Evolutionary conservation across 1,140 invertebrate genomes (phyloP).

Genomic region (Lordiphosa stackelbergi): DNA sequence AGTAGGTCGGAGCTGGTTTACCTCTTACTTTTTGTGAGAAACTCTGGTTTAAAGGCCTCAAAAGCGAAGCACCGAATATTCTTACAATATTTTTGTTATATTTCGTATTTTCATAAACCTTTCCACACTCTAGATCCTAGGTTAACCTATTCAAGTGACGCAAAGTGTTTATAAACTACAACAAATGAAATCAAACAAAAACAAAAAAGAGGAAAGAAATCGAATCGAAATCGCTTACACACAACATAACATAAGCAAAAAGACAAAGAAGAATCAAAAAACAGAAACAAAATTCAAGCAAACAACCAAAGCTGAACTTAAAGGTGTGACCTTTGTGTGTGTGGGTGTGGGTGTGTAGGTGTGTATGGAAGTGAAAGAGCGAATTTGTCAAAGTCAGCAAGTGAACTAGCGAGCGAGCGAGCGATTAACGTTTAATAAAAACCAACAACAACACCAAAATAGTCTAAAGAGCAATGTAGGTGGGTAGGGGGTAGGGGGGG

Average conservation of each 20-base stretch:
- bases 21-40: no score
- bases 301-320: constrained; percentile 45
- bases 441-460: constrained; percentile 60
- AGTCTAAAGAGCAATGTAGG: constrained; percentile 35
- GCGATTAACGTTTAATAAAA: constrained; percentile 59
- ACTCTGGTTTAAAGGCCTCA: no score
- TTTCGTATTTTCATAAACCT: no score
- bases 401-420: constrained; percentile 29
- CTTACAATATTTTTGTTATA: no score
- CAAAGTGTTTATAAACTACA: constrained; percentile 3
- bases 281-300: constrained; percentile 38
- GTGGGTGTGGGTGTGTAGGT: constrained; percentile 6
- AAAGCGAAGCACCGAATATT: no score
- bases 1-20: no score
- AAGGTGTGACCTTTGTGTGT: constrained; percentile 25
- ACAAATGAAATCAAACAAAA: constrained; percentile 39
- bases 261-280: constrained; percentile 28
- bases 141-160: no score
- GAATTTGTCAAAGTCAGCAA: constrained; percentile 38
- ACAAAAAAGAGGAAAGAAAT: constrained; percentile 14
- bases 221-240: constrained; percentile 10
- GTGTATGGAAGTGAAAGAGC: constrained; percentile 15
- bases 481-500: constrained; percentile 16
- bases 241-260: constrained; percentile 6
- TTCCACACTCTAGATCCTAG: no score